These are phyloP conservation scores for Cisticola juncidis DNA, from an alignment of 2,113 vertebrate species.

Conservation along the genomic window DNA sequence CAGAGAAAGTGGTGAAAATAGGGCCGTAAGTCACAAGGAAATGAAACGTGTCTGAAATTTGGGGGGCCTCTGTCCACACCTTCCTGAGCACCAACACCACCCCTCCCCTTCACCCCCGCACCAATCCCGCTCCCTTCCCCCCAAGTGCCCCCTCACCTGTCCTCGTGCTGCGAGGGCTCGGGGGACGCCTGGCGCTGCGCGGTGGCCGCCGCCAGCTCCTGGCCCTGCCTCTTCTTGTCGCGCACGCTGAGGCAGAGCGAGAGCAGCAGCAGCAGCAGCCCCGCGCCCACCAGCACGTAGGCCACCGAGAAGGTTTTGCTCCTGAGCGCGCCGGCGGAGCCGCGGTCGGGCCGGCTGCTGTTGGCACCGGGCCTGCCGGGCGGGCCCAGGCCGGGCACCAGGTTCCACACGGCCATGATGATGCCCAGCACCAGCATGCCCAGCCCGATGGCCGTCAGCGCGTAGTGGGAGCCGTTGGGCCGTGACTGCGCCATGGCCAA, in stretches of 20 bases:
- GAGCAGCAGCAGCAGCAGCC: conserved; percentile 84
- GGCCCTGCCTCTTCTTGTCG: conserved; percentile 79
- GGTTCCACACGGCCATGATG: conserved; percentile 95
- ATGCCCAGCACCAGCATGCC: conserved; percentile 90
- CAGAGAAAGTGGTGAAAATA: too few relatives aligned
- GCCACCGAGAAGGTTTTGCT: conserved; percentile 90
- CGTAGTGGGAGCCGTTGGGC: conserved; percentile 88
- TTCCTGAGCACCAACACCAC: accelerated
- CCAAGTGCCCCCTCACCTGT: conserved; percentile 67
- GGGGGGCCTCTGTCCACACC: background rate
- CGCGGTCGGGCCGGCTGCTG: conserved; percentile 59
- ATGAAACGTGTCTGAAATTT: too few relatives aligned
- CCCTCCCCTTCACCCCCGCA: accelerated
- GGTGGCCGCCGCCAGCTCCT: conserved; percentile 17
- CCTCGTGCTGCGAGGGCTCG: conserved; percentile 36
- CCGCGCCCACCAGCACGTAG: conserved; percentile 87
- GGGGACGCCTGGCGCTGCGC: background rate
- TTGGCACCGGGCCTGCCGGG: conserved; percentile 22
- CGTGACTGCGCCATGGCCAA: conserved; percentile 74
- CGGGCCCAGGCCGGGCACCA: conserved; percentile 79
- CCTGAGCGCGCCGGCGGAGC: conserved; percentile 13
- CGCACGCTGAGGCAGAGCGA: conserved; percentile 88
- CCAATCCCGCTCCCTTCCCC: accelerated
- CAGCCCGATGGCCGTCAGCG: conserved; percentile 88
- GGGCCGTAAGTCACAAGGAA: too few relatives aligned